These are phyloP conservation scores for Anoplolepis gracilipes DNA, from an alignment of 1,140 invertebrate species.

Conservation along the genomic window DNA sequence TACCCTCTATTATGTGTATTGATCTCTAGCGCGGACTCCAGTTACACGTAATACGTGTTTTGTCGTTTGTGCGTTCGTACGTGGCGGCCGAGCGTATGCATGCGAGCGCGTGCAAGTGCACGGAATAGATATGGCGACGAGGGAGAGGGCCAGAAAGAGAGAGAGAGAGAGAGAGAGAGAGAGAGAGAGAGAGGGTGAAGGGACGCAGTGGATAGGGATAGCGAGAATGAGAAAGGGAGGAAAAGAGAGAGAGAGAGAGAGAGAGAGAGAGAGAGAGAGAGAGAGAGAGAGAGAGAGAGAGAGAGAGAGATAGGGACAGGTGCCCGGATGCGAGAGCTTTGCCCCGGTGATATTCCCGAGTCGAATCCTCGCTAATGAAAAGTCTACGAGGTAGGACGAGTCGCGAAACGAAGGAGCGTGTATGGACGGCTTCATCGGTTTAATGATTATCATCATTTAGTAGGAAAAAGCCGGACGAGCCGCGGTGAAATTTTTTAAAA, in stretches of 20 bases:
- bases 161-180: constrained; percentile 34
- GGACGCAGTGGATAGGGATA: constrained; percentile 23
- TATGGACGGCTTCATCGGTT: constrained; percentile 23
- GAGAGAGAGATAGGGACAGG: constrained; percentile 2
- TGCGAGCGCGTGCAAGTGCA: constrained; percentile 63
- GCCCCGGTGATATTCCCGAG: constrained; percentile 51
- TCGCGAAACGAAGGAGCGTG: constrained; percentile 24
- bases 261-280: not conserved
- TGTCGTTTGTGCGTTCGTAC: constrained; percentile 83
- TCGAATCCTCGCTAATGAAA: constrained; percentile 59
- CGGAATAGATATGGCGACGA: constrained; percentile 66
- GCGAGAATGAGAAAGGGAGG: constrained; percentile 12
- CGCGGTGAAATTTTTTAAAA: constrained; percentile 45
- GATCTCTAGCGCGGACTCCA: constrained; percentile 84
- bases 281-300: not conserved
- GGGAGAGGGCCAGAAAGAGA: not conserved
- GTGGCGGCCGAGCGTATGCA: constrained; percentile 66
- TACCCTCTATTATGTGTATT: constrained; percentile 86
- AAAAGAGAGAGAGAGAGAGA: not conserved
- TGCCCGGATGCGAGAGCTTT: constrained; percentile 37
- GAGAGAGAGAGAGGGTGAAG: constrained; percentile 19
- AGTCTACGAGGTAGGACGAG: constrained; percentile 49
- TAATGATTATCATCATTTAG: constrained; percentile 56
- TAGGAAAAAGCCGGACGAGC: constrained; percentile 25
- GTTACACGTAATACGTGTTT: constrained; percentile 85